Percentiles rank a stretch among this genome's conserved stretches.
Evolutionary conservation across 2,113 vertebrate genomes (phyloP).

Genomic region (Misgurnus anguillicaudatus): DNA sequence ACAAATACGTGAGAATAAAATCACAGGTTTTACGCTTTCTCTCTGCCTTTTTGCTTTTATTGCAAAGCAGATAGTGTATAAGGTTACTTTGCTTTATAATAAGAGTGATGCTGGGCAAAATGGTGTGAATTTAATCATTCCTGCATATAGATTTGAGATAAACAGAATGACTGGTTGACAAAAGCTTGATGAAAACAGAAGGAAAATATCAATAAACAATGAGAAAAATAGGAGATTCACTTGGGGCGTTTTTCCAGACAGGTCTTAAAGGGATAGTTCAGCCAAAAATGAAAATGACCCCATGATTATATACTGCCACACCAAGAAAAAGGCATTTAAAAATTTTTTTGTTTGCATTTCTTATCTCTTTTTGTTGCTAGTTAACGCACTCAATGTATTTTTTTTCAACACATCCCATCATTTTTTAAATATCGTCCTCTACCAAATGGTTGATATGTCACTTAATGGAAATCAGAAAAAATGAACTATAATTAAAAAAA

Average conservation of each 20-base stretch:
- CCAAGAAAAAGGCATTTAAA: too few relatives aligned
- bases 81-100: neutral
- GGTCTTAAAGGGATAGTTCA: too few relatives aligned
- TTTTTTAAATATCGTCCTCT: too few relatives aligned
- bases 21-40: constrained; percentile 6
- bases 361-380: too few relatives aligned
- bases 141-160: neutral
- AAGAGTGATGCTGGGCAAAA: neutral
- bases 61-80: neutral
- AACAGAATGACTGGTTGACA: constrained; percentile 18
- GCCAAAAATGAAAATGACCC: too few relatives aligned
- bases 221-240: neutral
- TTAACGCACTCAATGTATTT: too few relatives aligned
- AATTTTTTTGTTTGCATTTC: too few relatives aligned
- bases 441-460: too few relatives aligned
- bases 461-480: too few relatives aligned
- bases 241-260: neutral
- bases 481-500: too few relatives aligned
- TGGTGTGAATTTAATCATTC: neutral
- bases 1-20: constrained; percentile 32
- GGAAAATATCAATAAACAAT: neutral
- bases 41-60: constrained; percentile 7
- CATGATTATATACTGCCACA: too few relatives aligned
- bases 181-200: neutral
- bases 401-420: too few relatives aligned